A percentile compares a stretch with the other conserved stretches of the same genome.
phyloP scores from a whole-genome alignment of 2,797 vertebrate genomes.

The Argentina silus region DNA sequence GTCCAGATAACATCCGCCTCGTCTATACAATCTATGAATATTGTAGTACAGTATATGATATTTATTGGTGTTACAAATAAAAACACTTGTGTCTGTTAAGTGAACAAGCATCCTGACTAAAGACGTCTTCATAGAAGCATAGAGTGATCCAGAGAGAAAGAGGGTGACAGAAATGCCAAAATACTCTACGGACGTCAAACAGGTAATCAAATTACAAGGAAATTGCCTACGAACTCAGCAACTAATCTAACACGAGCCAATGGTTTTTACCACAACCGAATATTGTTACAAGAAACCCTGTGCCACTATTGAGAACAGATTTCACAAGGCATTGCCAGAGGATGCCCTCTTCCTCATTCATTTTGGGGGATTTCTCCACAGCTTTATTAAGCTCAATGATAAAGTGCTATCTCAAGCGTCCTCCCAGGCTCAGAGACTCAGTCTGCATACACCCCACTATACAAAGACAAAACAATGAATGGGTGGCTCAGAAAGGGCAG shows the following conservation, averaged over 20 bases:
- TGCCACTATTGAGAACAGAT: not conserved
- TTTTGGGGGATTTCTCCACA: not conserved
- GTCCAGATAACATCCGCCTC: no score
- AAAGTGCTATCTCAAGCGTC: not conserved
- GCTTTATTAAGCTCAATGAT: not conserved
- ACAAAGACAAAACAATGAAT: constrained; percentile 11
- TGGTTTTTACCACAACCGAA: not conserved
- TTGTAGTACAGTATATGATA: no score
- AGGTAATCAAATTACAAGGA: not conserved
- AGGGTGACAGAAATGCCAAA: not conserved
- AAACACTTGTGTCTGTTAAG: no score
- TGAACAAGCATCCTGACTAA: not conserved
- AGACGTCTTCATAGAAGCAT: not conserved
- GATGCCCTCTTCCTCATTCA: not conserved
- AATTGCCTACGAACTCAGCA: not conserved
- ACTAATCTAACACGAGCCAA: not conserved
- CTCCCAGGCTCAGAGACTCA: not conserved
- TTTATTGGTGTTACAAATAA: no score
- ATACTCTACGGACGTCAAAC: not conserved
- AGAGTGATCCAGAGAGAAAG: not conserved
- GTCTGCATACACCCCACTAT: not conserved
- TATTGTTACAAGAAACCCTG: not conserved
- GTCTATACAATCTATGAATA: no score
- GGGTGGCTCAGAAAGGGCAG: constrained; percentile 4
- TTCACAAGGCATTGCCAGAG: not conserved